phyloP scores from a whole-genome alignment of 2,113 vertebrate genomes.

The Sporophila hypoxantha region DNA sequence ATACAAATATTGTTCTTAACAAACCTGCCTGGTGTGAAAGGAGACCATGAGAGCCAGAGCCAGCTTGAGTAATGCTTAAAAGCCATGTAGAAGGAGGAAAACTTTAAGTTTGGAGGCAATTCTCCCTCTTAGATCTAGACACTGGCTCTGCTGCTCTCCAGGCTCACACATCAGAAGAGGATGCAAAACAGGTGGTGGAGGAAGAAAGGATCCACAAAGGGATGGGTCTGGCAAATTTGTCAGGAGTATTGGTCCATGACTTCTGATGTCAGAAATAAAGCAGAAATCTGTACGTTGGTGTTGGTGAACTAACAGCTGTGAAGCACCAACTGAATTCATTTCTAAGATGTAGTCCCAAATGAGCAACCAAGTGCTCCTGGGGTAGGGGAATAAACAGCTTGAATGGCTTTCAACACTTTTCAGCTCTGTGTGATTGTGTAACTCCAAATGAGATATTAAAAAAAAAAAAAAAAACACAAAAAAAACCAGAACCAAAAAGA shows the following conservation, averaged over 20 bases:
- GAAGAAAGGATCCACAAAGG: neutral
- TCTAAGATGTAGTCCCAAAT: neutral
- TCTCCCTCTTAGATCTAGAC: neutral
- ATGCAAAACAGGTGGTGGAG: neutral
- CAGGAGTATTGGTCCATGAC: neutral
- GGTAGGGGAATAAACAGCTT: neutral
- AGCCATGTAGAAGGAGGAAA: neutral
- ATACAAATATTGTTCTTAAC: conserved; percentile 5
- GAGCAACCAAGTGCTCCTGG: neutral
- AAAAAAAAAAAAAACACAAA: neutral
- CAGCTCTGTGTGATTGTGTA: neutral
- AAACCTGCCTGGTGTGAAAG: neutral
- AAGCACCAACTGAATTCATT: neutral
- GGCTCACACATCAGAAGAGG: neutral
- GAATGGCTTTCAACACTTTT: neutral
- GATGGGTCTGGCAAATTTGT: neutral
- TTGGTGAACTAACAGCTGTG: neutral
- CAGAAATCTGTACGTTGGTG: neutral
- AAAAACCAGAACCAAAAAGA: neutral
- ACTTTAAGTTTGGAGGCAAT: neutral
- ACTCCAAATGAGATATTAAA: neutral
- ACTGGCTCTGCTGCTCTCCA: neutral
- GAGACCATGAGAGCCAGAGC: neutral
- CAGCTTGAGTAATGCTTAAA: neutral
- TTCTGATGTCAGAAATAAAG: neutral